Evolutionary conservation across 2,113 vertebrate genomes (phyloP).

Genomic region (Irena cyanogastra): DNA sequence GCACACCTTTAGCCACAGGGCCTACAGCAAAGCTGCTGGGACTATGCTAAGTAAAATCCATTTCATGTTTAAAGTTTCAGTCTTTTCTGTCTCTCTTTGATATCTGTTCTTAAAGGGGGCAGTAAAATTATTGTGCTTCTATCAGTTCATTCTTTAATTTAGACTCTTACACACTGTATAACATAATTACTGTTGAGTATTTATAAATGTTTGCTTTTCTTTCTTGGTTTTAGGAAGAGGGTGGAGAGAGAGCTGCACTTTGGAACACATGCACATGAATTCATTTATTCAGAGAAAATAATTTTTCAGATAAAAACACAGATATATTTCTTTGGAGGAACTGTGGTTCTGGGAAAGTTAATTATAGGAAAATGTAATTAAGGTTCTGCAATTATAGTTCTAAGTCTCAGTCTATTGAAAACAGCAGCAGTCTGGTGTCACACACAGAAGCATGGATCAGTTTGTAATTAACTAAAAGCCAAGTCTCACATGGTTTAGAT

Average conservation of each 20-base stretch:
- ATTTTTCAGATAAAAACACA: background rate
- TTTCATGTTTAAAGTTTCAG: background rate
- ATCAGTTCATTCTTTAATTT: background rate
- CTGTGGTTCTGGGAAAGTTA: background rate
- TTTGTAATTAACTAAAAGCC: slow-evolving; percentile 5
- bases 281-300: background rate
- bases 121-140: background rate
- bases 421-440: slow-evolving; percentile 1
- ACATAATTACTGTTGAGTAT: background rate
- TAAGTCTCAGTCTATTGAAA: slow-evolving; percentile 13
- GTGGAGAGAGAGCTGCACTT: background rate
- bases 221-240: background rate
- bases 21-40: background rate
- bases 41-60: background rate
- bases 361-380: slow-evolving; percentile 33
- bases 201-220: background rate
- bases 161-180: background rate
- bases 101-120: background rate
- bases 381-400: slow-evolving; percentile 9
- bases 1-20: background rate
- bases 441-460: background rate
- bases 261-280: background rate
- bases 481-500: background rate
- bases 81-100: background rate
- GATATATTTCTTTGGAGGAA: background rate